Base-by-base conservation (phyloP, 1,140 invertebrate genomes). In the Drosophila pandora region DNA sequence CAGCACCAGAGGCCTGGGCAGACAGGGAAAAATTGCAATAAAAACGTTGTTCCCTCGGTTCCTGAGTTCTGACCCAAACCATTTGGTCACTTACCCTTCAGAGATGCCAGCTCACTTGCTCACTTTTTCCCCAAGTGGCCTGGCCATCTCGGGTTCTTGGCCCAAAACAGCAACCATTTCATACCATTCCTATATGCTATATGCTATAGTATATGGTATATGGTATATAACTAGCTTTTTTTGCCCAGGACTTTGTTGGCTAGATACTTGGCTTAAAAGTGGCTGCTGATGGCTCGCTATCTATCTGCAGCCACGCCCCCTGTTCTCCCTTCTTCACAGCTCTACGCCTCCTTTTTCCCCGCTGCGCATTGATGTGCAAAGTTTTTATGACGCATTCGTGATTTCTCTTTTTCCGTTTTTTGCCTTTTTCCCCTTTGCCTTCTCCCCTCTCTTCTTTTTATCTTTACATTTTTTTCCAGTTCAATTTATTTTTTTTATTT, bases 321-420 rank as follows among this genome's bases (percentile, higher is more conserved):
- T 9, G 37, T 43, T 12, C 2, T 17, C 17, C 17, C 17, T 17
- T 17, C 17, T 17, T 17, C 43, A 53, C 21, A 7, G 37, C 37
- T 12, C 2, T 25, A 49, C 23, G 17, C 56, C 50, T 52, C 45
- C 37, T 48, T 57, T 52, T 48, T 57, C 70, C 70, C 34, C 47
- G 62, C 64, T 54, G 57, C 47, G 62, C 78, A 79, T 83, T 80
- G 81, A 84, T 77, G 81, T 81, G 77, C 74, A 81, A 81, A 80
- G 81, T 85, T 85, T 85, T 85, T 85, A 85, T 85, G 81, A 87
- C 77, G 81, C 82, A 83, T 83, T 88, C 71, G 79, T 90, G 75
- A 79, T 83, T 90, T 85, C 61, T 75, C 76, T 63, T 41, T 53
- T 63, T 69, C 37, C 64, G 30, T 21, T 39, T 4, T 25, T 77